Base-by-base conservation (phyloP, 2,113 vertebrate species). In the Sterrhoptilus dennistouni region DNA sequence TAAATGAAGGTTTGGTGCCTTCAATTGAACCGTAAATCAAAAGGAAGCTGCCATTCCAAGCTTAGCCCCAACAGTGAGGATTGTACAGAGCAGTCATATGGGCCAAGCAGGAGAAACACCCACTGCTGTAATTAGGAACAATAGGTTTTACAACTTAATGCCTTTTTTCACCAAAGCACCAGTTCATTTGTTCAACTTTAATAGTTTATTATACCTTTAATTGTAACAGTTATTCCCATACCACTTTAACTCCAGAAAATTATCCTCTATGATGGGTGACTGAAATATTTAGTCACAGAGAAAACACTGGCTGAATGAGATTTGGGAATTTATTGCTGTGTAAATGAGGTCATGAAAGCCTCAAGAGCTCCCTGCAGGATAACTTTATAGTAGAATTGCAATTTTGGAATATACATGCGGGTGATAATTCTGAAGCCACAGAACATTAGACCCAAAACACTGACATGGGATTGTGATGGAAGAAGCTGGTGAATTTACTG, bases 271-370 rank as follows among this genome's bases (percentile, higher is more conserved):
- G 36, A 49, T 38, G 66, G 47, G 38, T 74, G 95, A 90, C 64
- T 93, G 65, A 89, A 84, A 90, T 87, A 87, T 71, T 91, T 82
- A 90, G 36, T 83, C 85, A 72, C 74, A 89, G 69, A 56, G 45
- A 76, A 91, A 94, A 75, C 27, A 71, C 22, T 12, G 45, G 13
- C 61, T 85, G 78, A 85, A 93, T 93, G 82, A 95, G 87, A 93
- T 87, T 3, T 91, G 84, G 78, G 82, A 71, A 91, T 83, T 83
- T 68, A 93, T 31, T 4, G 22, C 84, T 76, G 57, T 31, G 25
- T 57, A 94, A 94, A 95, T 53, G 87, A 91, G 90, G 70, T 53
- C 85, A 72, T 57, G 82, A 91, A 91, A 94, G 82, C 66, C 85
- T 72, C 85, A 72, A 90, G 75, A 72, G 63, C 85, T 93, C 82